Conservation (phyloP, 2,113 vertebrate species). For the Chrysemys picta region DNA sequence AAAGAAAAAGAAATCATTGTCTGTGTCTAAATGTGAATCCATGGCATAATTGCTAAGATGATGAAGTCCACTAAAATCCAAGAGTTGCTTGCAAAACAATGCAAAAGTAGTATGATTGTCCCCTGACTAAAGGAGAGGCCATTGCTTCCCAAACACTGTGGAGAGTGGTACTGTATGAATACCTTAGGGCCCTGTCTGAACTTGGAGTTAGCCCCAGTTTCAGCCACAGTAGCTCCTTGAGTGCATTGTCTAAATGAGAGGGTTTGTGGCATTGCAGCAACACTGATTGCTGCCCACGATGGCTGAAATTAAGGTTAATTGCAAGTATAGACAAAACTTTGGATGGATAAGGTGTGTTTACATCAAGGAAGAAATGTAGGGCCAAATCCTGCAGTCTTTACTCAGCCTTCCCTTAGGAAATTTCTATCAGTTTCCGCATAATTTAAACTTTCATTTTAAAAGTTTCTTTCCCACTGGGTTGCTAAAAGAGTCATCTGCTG, state of each 20-base stretch:
- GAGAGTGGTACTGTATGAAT: not conserved
- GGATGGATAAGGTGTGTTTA: fast-evolving
- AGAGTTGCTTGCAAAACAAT: not conserved
- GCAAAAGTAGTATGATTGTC: not conserved
- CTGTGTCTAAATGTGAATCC: fast-evolving
- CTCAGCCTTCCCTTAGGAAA: not conserved
- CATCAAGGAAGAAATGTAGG: not conserved
- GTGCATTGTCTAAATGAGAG: not conserved
- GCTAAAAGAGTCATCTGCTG: not conserved
- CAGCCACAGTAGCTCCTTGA: not conserved
- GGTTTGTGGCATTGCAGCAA: not conserved
- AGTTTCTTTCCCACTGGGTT: not conserved
- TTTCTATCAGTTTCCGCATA: not conserved
- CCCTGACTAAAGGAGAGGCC: not conserved
- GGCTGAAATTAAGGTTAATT: not conserved
- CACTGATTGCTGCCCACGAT: not conserved
- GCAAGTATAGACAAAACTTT: not conserved
- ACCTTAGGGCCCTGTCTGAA: not conserved
- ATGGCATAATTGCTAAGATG: fast-evolving
- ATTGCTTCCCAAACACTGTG: not conserved
- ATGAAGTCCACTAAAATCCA: not conserved
- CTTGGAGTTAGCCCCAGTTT: not conserved
- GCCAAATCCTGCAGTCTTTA: not conserved
- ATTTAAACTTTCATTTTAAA: not conserved
- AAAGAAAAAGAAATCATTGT: fast-evolving